Conservation (phyloP, 2,113 vertebrate species). For the Balaenoptera acutorostrata region DNA sequence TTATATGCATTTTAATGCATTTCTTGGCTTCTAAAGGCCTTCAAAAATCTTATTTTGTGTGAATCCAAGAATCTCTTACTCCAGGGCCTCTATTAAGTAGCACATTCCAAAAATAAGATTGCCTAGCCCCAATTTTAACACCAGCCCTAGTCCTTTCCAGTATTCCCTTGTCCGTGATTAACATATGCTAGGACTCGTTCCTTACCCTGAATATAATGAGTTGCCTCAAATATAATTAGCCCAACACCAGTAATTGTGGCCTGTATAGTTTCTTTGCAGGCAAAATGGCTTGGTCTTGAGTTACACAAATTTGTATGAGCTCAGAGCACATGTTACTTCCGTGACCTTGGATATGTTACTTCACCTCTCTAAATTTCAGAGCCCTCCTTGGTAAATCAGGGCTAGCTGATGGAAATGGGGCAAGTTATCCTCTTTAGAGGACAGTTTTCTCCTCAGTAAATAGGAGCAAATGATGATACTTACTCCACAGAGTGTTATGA, state of each 20-base stretch:
- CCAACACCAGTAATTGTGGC: background rate
- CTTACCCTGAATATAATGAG: background rate
- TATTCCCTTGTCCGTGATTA: background rate
- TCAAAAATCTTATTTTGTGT: conserved; percentile 17
- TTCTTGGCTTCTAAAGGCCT: background rate
- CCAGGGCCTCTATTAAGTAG: background rate
- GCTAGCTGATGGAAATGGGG: background rate
- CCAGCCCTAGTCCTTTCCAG: background rate
- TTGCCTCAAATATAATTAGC: conserved; percentile 31
- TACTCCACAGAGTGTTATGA: background rate
- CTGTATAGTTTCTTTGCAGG: background rate
- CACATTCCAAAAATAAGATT: background rate
- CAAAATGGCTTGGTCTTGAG: background rate
- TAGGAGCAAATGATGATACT: background rate
- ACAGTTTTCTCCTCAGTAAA: conserved; percentile 6
- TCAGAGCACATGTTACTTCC: background rate
- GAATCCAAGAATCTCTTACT: background rate
- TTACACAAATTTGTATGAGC: conserved; percentile 15
- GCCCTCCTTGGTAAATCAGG: conserved; percentile 24
- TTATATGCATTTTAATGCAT: background rate
- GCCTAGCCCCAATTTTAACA: background rate
- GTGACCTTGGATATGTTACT: background rate
- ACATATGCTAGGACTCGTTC: background rate
- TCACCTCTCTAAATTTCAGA: background rate
- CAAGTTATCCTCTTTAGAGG: background rate